These are phyloP conservation scores for Aspidiotus destructor DNA, from an alignment of 2,888 invertebrate genomes.

Conservation along the genomic window DNA sequence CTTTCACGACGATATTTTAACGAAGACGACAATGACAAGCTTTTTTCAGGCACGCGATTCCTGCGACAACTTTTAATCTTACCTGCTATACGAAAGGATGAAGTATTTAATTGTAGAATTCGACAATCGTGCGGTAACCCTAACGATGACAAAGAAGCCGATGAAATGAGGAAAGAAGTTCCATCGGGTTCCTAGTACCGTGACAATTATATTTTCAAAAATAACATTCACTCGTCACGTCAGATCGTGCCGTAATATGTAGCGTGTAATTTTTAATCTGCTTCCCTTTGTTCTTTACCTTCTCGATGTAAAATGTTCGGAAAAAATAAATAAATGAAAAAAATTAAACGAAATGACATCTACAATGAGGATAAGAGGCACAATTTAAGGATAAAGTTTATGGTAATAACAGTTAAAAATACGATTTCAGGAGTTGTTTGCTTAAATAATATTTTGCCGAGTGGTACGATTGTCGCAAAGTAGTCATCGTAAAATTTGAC, in stretches of 20 bases:
- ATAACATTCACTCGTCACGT: conserved; percentile 17
- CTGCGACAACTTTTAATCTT: too few species aligned
- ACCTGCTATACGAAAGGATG: too few species aligned
- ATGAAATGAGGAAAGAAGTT: conserved; percentile 15
- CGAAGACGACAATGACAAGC: too few species aligned
- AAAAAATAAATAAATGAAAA: conserved; percentile 3
- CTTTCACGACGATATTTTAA: too few species aligned
- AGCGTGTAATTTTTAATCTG: conserved; percentile 31
- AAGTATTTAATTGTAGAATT: too few species aligned
- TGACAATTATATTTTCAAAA: conserved; percentile 29
- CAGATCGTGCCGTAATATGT: conserved; percentile 17
- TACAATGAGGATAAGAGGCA: background rate
- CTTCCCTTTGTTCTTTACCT: conserved; percentile 15
- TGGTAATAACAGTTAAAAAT: conserved; percentile 19
- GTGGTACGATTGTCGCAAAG: conserved; percentile 27
- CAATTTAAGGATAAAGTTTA: conserved; percentile 18
- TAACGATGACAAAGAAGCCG: conserved; percentile 6
- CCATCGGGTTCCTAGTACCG: conserved; percentile 32
- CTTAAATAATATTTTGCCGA: conserved; percentile 15
- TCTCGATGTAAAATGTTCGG: conserved; percentile 5
- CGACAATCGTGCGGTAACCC: too few species aligned
- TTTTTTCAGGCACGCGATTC: too few species aligned
- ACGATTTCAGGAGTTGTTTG: conserved; percentile 25
- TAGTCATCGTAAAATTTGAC: background rate
- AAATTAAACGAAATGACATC: conserved; percentile 8